Conservation (phyloP, 2,888 invertebrate species). For the Anoncus sp. region DNA sequence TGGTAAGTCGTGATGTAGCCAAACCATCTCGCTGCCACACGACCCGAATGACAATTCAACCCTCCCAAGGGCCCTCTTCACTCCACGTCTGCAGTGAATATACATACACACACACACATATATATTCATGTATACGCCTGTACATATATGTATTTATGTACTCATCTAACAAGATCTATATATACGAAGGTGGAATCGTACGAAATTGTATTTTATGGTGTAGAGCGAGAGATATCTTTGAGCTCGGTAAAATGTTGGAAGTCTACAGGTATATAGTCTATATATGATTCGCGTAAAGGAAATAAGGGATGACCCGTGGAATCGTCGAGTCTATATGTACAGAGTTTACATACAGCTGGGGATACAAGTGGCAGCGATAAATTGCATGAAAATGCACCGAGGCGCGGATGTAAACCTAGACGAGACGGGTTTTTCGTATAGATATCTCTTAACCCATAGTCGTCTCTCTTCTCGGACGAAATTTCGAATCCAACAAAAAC, state of each 20-base stretch:
- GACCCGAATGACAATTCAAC: conserved; percentile 60
- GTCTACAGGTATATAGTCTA: conserved; percentile 1
- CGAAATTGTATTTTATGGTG: conserved; percentile 27
- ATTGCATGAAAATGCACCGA: conserved; percentile 36
- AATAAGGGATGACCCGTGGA: conserved; percentile 52
- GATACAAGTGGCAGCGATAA: conserved; percentile 46
- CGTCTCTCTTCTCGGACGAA: background rate
- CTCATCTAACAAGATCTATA: background rate
- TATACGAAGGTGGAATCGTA: conserved; percentile 20
- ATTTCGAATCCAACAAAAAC: background rate
- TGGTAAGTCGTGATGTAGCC: conserved; percentile 50
- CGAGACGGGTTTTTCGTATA: background rate
- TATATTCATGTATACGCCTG: conserved; percentile 5
- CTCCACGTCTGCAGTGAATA: conserved; percentile 1
- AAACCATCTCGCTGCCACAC: conserved; percentile 28
- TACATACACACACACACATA: conserved; percentile 2
- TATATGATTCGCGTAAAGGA: conserved; percentile 37
- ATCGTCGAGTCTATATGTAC: conserved; percentile 34
- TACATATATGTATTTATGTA: background rate
- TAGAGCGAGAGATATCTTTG: background rate
- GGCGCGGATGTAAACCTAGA: conserved; percentile 27
- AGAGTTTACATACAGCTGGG: conserved; percentile 7
- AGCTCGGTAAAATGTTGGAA: background rate
- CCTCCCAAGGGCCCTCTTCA: conserved; percentile 31
- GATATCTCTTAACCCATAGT: conserved; percentile 1